Base-by-base conservation (phyloP, 2,888 invertebrate genomes). In the Chirona hameri region DNA sequence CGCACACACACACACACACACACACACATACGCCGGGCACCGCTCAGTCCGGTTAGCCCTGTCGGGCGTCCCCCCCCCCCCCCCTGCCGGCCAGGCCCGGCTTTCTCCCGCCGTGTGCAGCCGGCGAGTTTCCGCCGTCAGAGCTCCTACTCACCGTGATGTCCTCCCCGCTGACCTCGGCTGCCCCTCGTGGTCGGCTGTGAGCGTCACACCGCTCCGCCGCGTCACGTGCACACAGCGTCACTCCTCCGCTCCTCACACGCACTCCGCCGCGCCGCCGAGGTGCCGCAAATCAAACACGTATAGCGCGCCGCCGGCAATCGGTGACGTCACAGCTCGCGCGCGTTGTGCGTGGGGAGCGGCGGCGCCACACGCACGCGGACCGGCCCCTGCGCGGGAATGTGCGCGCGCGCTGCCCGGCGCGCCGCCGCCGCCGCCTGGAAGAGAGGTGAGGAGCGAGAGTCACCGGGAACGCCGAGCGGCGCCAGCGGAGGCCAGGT, bases 401-500 rank as follows among this genome's bases (percentile, higher is more conserved):
- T 76, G 76, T 76, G 46, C 24, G 76, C 46, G 76, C 76, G 76
- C 76, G 76, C 72, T 31, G 18, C 18, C 31, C 31, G 9, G 76
- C 29, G 7, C 76, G 76, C 27, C 18, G 60, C 60, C 60, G 9
- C 46, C 39, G 46, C 76, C 39, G 76, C 21, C 76, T 46, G 76
- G 39, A 39, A 21, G 46, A 46, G 46, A 76, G 76, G 39, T 76
- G 76, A 39, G 24, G 24, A 27, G 24, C 46, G 76, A 76, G 76
- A 76, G 39, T 76, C 76, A 9, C 21, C 46, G 39, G 76, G 14
- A 76, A 46, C 76, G 76, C 76, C 46, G 76, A 76, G 76, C 76
- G 76, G 76, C 76, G 39, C 76, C 76, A 76, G 24, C 72, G 21
- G 76, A 39, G 46, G 72, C 31, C 72, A 46, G 76, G 76, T 46